These are phyloP conservation scores for Embiotoca jacksoni DNA, from an alignment of 2,113 vertebrate genomes.

Conservation along the genomic window DNA sequence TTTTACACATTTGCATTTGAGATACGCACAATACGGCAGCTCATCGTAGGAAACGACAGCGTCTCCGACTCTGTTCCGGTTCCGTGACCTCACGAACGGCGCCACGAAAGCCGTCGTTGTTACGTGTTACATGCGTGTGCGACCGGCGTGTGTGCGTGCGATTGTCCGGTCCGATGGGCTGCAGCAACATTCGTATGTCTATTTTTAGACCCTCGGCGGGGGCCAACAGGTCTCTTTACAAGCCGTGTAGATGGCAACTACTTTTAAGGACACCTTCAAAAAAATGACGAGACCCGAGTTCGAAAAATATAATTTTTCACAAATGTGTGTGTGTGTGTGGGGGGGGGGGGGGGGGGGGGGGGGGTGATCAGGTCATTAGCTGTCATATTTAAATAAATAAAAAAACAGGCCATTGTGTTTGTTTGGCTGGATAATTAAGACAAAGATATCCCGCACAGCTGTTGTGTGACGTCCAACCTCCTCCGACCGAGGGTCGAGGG, in stretches of 20 bases:
- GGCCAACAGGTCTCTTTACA: slow-evolving; percentile 61
- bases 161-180: slow-evolving; percentile 49
- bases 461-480: slow-evolving; percentile 20
- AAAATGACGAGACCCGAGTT: not conserved
- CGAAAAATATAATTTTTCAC: too few species aligned
- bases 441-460: slow-evolving; percentile 21
- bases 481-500: slow-evolving; percentile 28
- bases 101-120: not conserved
- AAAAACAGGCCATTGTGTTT: not conserved
- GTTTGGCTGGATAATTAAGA: not conserved
- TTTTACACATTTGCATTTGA: not conserved
- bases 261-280: not conserved
- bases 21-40: not conserved
- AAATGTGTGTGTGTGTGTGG: too few species aligned
- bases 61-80: not conserved
- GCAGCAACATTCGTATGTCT: slow-evolving; percentile 63
- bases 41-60: not conserved
- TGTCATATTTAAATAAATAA: not conserved
- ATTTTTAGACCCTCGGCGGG: slow-evolving; percentile 71
- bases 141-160: slow-evolving; percentile 19
- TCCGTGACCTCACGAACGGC: slow-evolving; percentile 4
- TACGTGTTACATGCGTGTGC: not conserved
- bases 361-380: not conserved
- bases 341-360: too few species aligned
- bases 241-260: slow-evolving; percentile 37